Evolutionary conservation across 2,888 invertebrate species (phyloP).

Genomic region (Polydrusus tereticollis): DNA sequence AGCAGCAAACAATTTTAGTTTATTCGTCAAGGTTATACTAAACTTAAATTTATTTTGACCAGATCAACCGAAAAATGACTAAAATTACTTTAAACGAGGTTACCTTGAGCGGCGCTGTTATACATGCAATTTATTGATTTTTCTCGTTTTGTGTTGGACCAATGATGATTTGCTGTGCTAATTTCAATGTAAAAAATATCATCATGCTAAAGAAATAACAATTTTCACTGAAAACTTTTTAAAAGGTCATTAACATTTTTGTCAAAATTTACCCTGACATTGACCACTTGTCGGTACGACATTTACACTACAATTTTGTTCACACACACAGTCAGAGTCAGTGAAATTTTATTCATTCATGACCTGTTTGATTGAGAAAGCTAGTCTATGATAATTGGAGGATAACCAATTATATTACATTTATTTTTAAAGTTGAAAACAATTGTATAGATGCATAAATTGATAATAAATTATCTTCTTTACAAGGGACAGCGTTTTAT

Average conservation of each 20-base stretch:
- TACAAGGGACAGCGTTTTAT: too few species aligned
- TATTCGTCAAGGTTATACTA: constrained; percentile 38
- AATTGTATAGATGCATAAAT: too few species aligned
- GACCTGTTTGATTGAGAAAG: background rate
- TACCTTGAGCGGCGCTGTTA: constrained; percentile 31
- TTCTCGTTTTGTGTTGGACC: constrained; percentile 2
- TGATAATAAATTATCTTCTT: too few species aligned
- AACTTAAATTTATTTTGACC: constrained; percentile 5
- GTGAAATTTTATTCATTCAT: background rate
- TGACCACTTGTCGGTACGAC: constrained; percentile 19
- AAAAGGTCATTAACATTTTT: background rate
- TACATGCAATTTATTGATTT: constrained; percentile 37
- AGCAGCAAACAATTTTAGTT: constrained; percentile 19
- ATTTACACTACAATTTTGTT: background rate
- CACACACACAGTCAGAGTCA: too few species aligned
- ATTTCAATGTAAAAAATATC: background rate
- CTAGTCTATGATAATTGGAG: background rate
- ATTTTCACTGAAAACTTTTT: background rate
- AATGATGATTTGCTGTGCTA: constrained; percentile 16
- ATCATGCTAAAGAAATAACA: background rate
- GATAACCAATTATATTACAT: background rate
- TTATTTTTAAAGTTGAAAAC: background rate
- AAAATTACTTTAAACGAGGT: background rate
- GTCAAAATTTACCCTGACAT: constrained; percentile 19
- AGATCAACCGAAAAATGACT: background rate